Base-by-base conservation (phyloP, 2,113 vertebrate genomes). In the Poecilia latipinna region DNA sequence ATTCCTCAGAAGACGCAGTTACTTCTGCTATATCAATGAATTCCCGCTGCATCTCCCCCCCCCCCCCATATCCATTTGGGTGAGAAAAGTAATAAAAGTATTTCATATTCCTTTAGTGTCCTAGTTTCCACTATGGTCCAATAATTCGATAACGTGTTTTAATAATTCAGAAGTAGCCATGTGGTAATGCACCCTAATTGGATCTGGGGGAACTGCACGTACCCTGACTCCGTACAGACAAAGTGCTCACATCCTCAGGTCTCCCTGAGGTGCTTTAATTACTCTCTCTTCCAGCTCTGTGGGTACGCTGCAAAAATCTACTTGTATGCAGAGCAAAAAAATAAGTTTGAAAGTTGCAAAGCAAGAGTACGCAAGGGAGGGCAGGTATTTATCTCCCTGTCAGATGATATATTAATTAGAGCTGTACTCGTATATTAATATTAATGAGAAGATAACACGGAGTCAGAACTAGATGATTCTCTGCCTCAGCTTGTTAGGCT, bases 141-240 rank as follows among this genome's bases (percentile, higher is more conserved):
- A 22, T 67, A 44, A n/a, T 65, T 85, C 42, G 61, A 54, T 57
- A 70, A 61, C 67, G 61, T 44, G 4, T 72, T 85, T 92, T 78
- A 91, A 82, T 90, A 90, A 90, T 87, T 80, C 85, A 91, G 35
- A 39, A 61, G 73, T 24, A 69, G 74, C 70, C 72, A 74, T 68
- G 80, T 78, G 65, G 31, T 70, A 32, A 71, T 75, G 75, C 71
- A 75, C 39, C 62, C 68, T 88, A 89, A 92, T 80, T 90, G 85
- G 84, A 79, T 80, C 73, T 39, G 76, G 71, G 82, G 61, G 67
- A 63, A 65, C 71, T 89, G 68, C 62, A 76, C 32, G 26, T 72
- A 80, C 77, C 78, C 68, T 57, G 51, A 64, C 73, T 88, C 69
- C 69, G 76, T 44, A 68, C 77, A n/a, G n/a, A n/a, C n/a, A 12